phyloP scores from a whole-genome alignment of 2,797 vertebrate species.

The Pseudochirops cupreus region DNA sequence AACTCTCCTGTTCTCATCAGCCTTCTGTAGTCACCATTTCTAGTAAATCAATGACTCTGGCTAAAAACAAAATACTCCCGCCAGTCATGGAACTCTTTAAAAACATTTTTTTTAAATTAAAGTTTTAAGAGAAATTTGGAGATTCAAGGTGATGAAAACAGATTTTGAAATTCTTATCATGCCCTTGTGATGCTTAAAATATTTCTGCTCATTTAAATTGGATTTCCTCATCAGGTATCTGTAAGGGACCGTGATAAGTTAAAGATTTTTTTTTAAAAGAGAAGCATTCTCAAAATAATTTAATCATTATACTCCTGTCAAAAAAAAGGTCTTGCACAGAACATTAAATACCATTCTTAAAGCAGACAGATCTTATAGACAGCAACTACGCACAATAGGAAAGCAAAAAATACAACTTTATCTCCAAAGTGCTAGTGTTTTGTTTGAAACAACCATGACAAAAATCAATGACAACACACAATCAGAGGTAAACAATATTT shows the following conservation, averaged over 20 bases:
- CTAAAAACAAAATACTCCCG: neutral
- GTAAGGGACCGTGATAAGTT: slow-evolving; percentile 77
- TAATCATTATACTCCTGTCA: slow-evolving; percentile 76
- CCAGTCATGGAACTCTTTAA: neutral
- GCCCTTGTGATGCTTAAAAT: slow-evolving; percentile 46
- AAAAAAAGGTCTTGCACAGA: slow-evolving; percentile 57
- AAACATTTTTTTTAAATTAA: slow-evolving; percentile 13
- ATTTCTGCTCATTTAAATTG: slow-evolving; percentile 57
- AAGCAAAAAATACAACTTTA: slow-evolving; percentile 57
- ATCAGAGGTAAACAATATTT: slow-evolving; percentile 88
- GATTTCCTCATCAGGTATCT: slow-evolving; percentile 61
- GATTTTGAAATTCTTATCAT: slow-evolving; percentile 31
- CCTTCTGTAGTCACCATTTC: neutral
- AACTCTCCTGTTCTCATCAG: neutral
- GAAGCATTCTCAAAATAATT: slow-evolving; percentile 82
- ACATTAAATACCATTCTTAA: slow-evolving; percentile 81
- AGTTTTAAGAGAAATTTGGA: slow-evolving; percentile 35
- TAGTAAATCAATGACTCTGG: neutral
- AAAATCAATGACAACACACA: slow-evolving; percentile 35
- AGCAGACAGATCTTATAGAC: slow-evolving; percentile 65
- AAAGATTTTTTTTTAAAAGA: slow-evolving; percentile 71
- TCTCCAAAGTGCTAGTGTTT: slow-evolving; percentile 77
- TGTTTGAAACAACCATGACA: slow-evolving; percentile 59
- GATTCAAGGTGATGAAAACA: slow-evolving; percentile 30
- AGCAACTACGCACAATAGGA: slow-evolving; percentile 70